These are phyloP conservation scores for Fistularia tabacaria DNA, from an alignment of 2,797 vertebrate species.

Conservation along the genomic window DNA sequence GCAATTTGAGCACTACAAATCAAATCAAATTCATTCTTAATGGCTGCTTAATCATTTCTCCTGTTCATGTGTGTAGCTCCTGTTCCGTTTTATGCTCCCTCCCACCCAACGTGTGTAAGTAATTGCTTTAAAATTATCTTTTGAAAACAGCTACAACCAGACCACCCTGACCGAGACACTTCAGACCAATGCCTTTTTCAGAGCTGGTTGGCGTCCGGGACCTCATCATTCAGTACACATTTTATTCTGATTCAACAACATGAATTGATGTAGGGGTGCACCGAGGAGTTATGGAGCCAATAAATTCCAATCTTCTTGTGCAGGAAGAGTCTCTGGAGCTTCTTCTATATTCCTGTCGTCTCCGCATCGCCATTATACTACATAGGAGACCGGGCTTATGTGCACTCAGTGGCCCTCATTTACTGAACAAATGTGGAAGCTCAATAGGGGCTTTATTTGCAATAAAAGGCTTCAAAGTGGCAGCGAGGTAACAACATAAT, in stretches of 20 bases:
- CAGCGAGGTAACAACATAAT: too few relatives aligned
- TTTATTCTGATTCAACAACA: constrained; percentile 16
- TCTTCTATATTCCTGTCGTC: constrained; percentile 1
- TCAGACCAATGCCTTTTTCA: constrained; percentile 25
- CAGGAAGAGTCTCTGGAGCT: constrained; percentile 15
- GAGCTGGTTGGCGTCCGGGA: constrained; percentile 8
- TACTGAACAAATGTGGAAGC: too few relatives aligned
- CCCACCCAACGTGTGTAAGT: constrained; percentile 3
- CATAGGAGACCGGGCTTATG: neutral
- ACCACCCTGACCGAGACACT: constrained; percentile 22
- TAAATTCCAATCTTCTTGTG: constrained; percentile 1
- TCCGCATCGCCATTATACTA: neutral
- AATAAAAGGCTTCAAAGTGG: too few relatives aligned
- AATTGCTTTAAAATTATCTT: constrained; percentile 25
- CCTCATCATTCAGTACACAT: constrained; percentile 13
- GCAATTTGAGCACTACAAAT: constrained; percentile 11
- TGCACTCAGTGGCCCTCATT: too few relatives aligned
- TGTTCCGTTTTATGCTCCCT: constrained; percentile 2
- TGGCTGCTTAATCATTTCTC: constrained; percentile 34
- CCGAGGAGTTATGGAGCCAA: constrained; percentile 15
- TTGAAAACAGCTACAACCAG: constrained; percentile 19
- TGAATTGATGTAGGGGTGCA: constrained; percentile 7
- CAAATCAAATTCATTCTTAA: constrained; percentile 11
- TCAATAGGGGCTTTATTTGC: too few relatives aligned
- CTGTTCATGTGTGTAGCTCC: neutral